Base-by-base conservation (phyloP, 2,113 vertebrate species). In the Sinocyclocheilus grahami region DNA sequence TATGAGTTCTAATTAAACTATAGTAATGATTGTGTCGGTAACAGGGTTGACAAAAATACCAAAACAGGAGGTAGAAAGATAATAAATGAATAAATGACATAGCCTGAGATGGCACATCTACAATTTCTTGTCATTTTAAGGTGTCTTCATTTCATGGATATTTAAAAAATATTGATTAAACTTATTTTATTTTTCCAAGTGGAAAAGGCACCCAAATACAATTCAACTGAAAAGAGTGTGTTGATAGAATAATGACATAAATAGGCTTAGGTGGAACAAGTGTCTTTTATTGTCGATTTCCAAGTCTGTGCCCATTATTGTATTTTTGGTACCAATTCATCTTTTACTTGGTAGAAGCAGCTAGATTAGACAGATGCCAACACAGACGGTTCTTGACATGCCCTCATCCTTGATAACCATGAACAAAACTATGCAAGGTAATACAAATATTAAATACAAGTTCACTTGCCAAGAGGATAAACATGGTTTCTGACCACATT, bases 391-490 rank as follows among this genome's bases (percentile, higher is more conserved):
- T 51, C 48, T 55, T 22, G 51, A 78, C 51, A 33, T 33, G 51
- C 51, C 9, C 24, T 78, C 76, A 78, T 78, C 4, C 51, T 20
- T 55, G 51, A 53, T 55, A 55, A 78, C 8, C 13, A 78, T 18
- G 16, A 55, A 78, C 24, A 33, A 51, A 30, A 78, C 24, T 27
- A 20, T 20, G 67, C 30, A 78, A 33, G 48, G 48, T 55, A 55
- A 78, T 51, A 12, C 48, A 53, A 78, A 27, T 14, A 27, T 12
- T 55, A 30, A 33, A 53, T 78, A 33, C 74, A 51, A 7, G n/a
- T 24, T 76, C 42, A 76, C 13, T 76, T 76, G 74, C 42, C 74
- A 76, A 76, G 74, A 76, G 74, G 71, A 77, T 77, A 53, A 77
- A 77, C 42, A 77, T 39, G 69, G 5, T 18, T 72, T 39, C 33